Evolutionary conservation across 2,888 invertebrate species (phyloP), one percentile per base, ranked within the genome.

Genomic region (Coecobrya sp.): DNA sequence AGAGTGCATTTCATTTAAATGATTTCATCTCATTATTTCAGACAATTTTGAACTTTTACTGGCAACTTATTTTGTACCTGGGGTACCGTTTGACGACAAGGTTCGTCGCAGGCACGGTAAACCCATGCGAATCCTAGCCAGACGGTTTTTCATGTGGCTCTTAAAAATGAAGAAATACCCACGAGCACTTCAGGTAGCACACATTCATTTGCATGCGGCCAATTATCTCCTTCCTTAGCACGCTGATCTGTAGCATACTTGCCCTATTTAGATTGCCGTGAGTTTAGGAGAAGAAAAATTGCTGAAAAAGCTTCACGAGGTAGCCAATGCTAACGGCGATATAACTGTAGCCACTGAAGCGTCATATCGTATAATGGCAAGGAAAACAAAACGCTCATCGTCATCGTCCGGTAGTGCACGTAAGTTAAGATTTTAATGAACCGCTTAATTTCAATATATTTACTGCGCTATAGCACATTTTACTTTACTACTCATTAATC

Each of bases 101-200:
- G 73, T 93, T 0, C 84, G 94, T 11, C 86, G 92, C 62, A 92
- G 91, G 27, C 94, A 94, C 91, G 87, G 89, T 0, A 94, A 94
- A 86, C 93, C 94, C 0, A 93, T 94, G 94, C 55, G 94, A 49
- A 91, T 94, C 55, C 82, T 94, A 11, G 94, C 94, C 0, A 68
- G 94, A 65, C 84, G 93, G 52, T 94, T 94, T 84, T 94, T 94
- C 42, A 94, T 94, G 94, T 94, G 94, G 94, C 86, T 94, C 10
- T 10, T 94, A 1, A 86, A 84, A 76, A 76, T 86, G 0, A 68
- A 68, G 49, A 94, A 94, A 49, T 93, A 87, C 73, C 90, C 93
- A 2, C 70, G 94, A 65, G 94, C 94, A 0, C 81, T 94, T 49
- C 94, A 94, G 86, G 94, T 93, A 59, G 2, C 16, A 8, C 11